Conservation (phyloP, 2,113 vertebrate genomes). For the Hypanus sabinus region DNA sequence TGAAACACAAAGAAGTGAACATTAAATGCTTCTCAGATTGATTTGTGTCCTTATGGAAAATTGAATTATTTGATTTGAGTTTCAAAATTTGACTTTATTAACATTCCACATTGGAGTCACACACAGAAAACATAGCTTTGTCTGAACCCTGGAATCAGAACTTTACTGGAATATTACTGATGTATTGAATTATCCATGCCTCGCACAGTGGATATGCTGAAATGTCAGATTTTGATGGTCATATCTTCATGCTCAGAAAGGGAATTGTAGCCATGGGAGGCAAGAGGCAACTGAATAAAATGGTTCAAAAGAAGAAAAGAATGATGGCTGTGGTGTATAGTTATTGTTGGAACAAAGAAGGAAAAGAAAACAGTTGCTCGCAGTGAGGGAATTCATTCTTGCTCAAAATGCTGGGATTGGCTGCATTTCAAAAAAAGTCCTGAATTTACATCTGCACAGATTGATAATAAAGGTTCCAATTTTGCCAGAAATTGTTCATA, state of each 20-base stretch:
- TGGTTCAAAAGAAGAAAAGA: not conserved
- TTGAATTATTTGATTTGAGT: not conserved
- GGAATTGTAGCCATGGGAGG: not conserved
- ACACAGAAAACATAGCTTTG: not conserved
- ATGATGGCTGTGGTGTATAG: not conserved
- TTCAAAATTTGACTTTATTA: not conserved
- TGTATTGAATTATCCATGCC: not conserved
- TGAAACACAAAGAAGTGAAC: not conserved
- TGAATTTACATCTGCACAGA: not conserved
- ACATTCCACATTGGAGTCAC: not conserved
- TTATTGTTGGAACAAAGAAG: conserved; percentile 1
- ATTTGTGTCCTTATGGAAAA: not conserved
- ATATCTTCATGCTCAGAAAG: not conserved
- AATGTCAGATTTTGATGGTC: not conserved
- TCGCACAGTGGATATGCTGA: not conserved
- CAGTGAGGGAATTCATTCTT: conserved; percentile 14
- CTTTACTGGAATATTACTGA: not conserved
- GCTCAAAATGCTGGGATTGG: not conserved
- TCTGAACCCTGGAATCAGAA: not conserved
- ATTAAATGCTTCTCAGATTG: not conserved
- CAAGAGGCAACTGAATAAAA: not conserved
- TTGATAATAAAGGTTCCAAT: not conserved
- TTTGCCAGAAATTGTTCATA: not conserved
- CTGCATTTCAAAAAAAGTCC: not conserved
- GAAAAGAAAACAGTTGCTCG: not conserved